Evolutionary conservation across 2,888 invertebrate species (phyloP), one percentile per base, ranked within the genome.

Genomic region (Hyalella azteca): DNA sequence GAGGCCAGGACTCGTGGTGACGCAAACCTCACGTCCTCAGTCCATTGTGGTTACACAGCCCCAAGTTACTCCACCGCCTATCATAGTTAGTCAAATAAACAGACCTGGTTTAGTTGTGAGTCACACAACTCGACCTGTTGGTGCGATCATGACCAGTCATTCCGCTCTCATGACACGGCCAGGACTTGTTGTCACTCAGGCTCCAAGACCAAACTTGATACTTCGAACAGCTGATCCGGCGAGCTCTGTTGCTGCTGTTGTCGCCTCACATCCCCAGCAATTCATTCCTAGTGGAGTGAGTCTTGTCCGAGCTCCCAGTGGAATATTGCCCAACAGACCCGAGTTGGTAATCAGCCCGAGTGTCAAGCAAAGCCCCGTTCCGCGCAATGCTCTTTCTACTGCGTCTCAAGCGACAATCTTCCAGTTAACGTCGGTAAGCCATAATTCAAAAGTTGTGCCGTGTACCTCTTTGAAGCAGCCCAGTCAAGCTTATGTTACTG

Each of bases 341-440:
- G 75, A 75, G 45, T 45, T 75, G 13, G 41, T 41, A 11, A 75
- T 75, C 75, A 29, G 66, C 29, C 66, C 66, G 36, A 66, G 66
- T 36, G 66, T 66, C 36, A 66, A 36, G 36, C 13, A 22, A 15
- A 66, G 36, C 36, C 36, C 66, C 19, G 66, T 66, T 7, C 11
- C 66, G 13, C 32, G 66, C 32, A 66, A 66, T 4, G 39, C 66
- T 4, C 36, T 29, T 32, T 36, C 66, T 66, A 9, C 54, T 3
- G 54, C 54, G 26, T 66, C 66, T 32, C 66, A 66, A 29, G 36
- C 66, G 4, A 66, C 66, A 22, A 66, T 66, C 22, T 66, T 66
- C 36, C 66, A 66, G 36, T 36, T 66, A 39, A 32, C 66, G 36
- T 36, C 9, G 36, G 66, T 32, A 36, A 39, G 66, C n/a, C 66